Evolutionary conservation across 1,140 invertebrate genomes (phyloP), one percentile per base, ranked within the genome.

Genomic region (Diorhabda elongata): DNA sequence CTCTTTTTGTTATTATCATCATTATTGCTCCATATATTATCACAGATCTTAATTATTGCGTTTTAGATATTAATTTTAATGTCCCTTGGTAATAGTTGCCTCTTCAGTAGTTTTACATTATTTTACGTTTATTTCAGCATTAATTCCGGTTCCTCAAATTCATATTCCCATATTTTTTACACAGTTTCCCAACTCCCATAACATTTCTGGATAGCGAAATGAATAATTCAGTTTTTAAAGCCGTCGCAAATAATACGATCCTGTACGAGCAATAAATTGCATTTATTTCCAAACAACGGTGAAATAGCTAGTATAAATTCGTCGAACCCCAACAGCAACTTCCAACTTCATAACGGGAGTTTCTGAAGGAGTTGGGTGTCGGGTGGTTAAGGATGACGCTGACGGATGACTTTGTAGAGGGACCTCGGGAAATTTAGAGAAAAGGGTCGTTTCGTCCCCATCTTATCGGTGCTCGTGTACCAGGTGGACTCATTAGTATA

Each of bases 261-360:
- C 47, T 52, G 47, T 52, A 52, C 47, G 41, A 45, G 47, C 42
- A 65, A 65, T 65, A 65, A 65, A 65, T 65, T 58, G 64, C 64
- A 56, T 65, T 65, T 65, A 65, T 65, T 65, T 65, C 44, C 56
- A 42, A 65, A 65, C 41, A 47, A 56, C 62, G 44, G 8, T 3
- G 64, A 43, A 65, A 52, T 52, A 52, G 47, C 47, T 6, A 2
- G 47, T 8, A 52, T 52, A 52, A 52, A 52, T 52, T 52, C 47
- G 47, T 52, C 47, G 47, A 52, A 52, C 47, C 47, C 47, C 47
- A 52, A 52, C 47, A 52, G 47, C 47, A 52, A 52, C 47, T 52
- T 52, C 47, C 47, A 52, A 52, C 47, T 52, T 52, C 47, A 52
- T 52, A 52, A 52, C 47, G 47, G 47, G 47, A 52, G 47, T 52